phyloP scores from a whole-genome alignment of 1,140 invertebrate genomes.

The Coptotermes formosanus region DNA sequence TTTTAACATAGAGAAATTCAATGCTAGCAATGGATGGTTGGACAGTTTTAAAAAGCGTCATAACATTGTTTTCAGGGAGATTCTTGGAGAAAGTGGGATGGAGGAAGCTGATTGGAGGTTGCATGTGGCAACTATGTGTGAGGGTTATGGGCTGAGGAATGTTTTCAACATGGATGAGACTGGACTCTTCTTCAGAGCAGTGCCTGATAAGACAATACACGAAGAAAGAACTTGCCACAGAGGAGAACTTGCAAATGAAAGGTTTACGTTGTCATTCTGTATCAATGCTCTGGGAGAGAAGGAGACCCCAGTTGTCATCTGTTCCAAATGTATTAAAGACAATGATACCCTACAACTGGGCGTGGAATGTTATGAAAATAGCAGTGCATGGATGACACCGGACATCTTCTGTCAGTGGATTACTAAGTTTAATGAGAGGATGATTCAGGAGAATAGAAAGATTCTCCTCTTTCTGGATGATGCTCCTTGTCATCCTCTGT shows the following conservation, averaged over 20 bases:
- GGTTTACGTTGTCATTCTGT: background rate
- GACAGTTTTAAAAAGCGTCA: background rate
- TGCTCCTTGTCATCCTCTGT: background rate
- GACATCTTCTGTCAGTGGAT: constrained; percentile 9
- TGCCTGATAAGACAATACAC: constrained; percentile 19
- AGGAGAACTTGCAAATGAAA: background rate
- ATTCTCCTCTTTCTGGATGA: background rate
- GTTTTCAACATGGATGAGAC: background rate
- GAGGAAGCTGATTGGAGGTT: background rate
- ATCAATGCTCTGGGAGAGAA: constrained; percentile 18
- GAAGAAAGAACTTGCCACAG: background rate
- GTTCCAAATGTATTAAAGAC: background rate
- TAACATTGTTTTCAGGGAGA: background rate
- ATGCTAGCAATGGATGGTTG: background rate
- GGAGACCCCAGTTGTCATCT: background rate
- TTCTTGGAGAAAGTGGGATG: background rate
- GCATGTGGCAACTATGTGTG: background rate
- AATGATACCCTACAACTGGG: background rate
- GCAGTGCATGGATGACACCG: constrained; percentile 2
- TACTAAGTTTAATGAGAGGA: constrained; percentile 6
- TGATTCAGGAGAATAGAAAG: constrained; percentile 4
- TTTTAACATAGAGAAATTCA: background rate
- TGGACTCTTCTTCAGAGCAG: constrained; percentile 16
- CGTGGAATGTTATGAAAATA: constrained; percentile 6
- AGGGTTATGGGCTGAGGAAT: background rate